Percentiles rank a stretch among this genome's conserved stretches.
Conservation (phyloP, 2,888 invertebrate species). For the Notodonta dromedarius region DNA sequence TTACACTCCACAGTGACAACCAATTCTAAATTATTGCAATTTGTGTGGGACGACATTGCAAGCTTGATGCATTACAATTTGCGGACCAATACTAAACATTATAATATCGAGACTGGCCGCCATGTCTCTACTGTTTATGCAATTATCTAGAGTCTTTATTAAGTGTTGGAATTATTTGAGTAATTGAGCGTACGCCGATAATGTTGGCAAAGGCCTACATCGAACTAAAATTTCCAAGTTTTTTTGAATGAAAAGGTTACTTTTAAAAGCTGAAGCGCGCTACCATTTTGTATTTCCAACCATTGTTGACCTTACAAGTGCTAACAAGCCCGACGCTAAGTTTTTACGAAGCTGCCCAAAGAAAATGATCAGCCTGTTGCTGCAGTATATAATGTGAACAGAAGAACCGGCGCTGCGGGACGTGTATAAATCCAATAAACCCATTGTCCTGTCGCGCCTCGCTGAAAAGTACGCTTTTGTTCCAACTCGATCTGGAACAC, state of each 20-base stretch:
- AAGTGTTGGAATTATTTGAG: slow-evolving; percentile 21
- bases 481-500: slow-evolving; percentile 45
- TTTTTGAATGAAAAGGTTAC: not conserved
- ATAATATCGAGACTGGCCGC: slow-evolving; percentile 34
- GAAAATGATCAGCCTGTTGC: slow-evolving; percentile 15
- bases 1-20: slow-evolving; percentile 43
- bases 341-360: slow-evolving; percentile 28
- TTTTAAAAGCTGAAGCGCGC: not conserved
- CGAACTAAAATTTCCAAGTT: not conserved
- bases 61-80: slow-evolving; percentile 50
- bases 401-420: slow-evolving; percentile 59
- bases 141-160: slow-evolving; percentile 32
- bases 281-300: slow-evolving; percentile 19
- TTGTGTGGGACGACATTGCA: slow-evolving; percentile 53
- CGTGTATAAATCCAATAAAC: slow-evolving; percentile 65
- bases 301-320: slow-evolving; percentile 22
- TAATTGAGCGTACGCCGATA: slow-evolving; percentile 16
- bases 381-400: slow-evolving; percentile 37
- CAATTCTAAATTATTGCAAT: slow-evolving; percentile 56
- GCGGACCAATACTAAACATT: slow-evolving; percentile 47
- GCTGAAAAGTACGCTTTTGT: slow-evolving; percentile 61
- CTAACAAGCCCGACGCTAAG: slow-evolving; percentile 30
- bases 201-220: not conserved
- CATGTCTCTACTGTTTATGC: slow-evolving; percentile 27
- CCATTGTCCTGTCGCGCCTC: slow-evolving; percentile 72